Percentiles rank a stretch among this genome's conserved stretches.
These are phyloP conservation scores for Siniperca knerii DNA, from an alignment of 2,113 vertebrate genomes.

Conservation along the genomic window DNA sequence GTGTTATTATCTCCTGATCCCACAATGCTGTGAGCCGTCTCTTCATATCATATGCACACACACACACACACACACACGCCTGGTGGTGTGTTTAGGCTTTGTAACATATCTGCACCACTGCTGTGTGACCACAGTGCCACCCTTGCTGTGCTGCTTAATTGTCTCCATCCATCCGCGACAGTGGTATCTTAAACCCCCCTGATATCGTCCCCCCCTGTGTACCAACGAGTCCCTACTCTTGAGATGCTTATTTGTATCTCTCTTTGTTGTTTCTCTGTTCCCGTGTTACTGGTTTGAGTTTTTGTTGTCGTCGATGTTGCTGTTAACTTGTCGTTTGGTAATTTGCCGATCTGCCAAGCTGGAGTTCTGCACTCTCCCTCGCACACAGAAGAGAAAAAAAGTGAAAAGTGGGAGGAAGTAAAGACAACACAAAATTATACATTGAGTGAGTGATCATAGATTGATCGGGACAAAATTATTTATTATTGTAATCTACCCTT, in stretches of 20 bases:
- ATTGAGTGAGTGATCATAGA: conserved; percentile 41
- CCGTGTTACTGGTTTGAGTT: conserved; percentile 71
- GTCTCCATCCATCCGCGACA: conserved; percentile 58
- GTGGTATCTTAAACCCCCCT: conserved; percentile 45
- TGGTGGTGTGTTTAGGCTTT: conserved; percentile 71
- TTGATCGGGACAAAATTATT: conserved; percentile 70
- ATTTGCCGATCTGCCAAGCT: conserved; percentile 77
- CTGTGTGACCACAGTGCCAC: conserved; percentile 67
- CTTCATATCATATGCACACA: conserved; percentile 71
- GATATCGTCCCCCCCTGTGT: conserved; percentile 25
- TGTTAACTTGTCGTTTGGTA: conserved; percentile 73
- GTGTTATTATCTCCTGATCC: conserved; percentile 65
- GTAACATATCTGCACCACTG: conserved; percentile 79
- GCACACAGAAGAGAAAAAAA: conserved; percentile 28
- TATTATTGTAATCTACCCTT: conserved; percentile 64
- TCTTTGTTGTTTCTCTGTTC: conserved; percentile 69
- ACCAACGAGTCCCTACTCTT: conserved; percentile 43
- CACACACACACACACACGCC: conserved; percentile 54
- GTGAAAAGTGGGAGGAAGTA: conserved; percentile 52
- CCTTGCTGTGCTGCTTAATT: conserved; percentile 71
- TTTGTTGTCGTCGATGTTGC: conserved; percentile 64
- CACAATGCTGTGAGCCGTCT: conserved; percentile 72
- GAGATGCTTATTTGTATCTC: conserved; percentile 73
- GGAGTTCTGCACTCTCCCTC: conserved; percentile 76
- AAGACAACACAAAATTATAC: conserved; percentile 54